Evolutionary conservation across 1,140 invertebrate species (phyloP), one percentile per base, ranked within the genome.

Genomic region (Saccostrea echinata): DNA sequence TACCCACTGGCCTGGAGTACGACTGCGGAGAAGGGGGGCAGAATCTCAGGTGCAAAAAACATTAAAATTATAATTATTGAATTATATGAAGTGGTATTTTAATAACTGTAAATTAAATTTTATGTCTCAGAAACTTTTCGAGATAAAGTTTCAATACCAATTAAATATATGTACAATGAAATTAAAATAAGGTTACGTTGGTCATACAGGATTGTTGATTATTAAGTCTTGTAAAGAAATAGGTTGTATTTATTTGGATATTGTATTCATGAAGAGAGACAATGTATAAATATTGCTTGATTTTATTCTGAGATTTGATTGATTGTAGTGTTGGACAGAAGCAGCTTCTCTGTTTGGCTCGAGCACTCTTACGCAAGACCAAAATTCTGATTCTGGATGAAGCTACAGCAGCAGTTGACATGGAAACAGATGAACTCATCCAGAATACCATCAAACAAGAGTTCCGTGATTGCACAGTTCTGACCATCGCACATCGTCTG

Each of bases 301-400:
- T 2, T 57, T 16, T 57, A 57, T 6, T 6, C 55, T 61, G 55
- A 18, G 3, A 18, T n/a, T 61, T 61, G 16, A 76, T 76, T 76
- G 30, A 12, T 30, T 27, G 64, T 80, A 95, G 95, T 92, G 94
- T 96, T 85, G 95, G 96, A 24, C 96, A 96, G 90, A 89, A 94
- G 35, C 95, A 96, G 86, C 90, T 96, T 57, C 87, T 96, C 1
- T 96, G 95, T 88, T 90, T 96, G 57, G 95, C 95, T 27, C 91
- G 95, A 87, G 95, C 95, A 21, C 87, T 96, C 8, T 91, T 96
- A 11, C 91, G 94, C 76, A 94, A 94, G 68, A 94, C 97, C 93
- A 96, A 97, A 95, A 96, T 99, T 80, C 96, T 98, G 27, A 96
- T 98, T 88, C 95, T 99, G 30, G 94, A 95, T 89, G 94, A 95